phyloP scores from a whole-genome alignment of 2,888 invertebrate species.

The Conomelus anceps region DNA sequence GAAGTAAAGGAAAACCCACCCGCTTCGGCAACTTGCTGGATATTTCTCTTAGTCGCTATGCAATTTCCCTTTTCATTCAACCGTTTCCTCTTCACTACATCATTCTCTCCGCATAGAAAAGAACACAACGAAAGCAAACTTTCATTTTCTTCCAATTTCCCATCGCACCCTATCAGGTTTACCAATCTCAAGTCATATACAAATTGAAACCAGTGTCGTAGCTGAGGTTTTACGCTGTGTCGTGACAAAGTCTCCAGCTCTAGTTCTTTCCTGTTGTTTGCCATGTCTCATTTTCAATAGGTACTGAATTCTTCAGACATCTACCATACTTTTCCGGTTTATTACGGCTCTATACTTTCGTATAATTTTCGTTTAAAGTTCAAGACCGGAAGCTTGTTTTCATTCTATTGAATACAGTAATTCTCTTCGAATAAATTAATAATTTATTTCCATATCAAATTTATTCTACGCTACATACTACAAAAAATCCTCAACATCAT shows the following conservation, averaged over 20 bases:
- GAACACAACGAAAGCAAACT: not conserved
- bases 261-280: not conserved
- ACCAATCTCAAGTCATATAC: not conserved
- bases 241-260: not conserved
- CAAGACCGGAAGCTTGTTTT: not conserved
- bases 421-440: no score
- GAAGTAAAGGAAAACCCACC: not conserved
- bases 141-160: not conserved
- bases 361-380: not conserved
- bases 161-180: not conserved
- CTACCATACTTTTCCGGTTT: not conserved
- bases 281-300: not conserved
- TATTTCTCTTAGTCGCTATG: not conserved
- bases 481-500: no score
- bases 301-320: not conserved
- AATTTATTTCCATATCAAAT: no score
- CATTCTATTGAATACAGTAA: not conserved
- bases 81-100: not conserved
- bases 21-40: not conserved
- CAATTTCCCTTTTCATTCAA: not conserved
- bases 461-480: no score
- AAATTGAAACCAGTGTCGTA: not conserved
- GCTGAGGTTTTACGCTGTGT: not conserved
- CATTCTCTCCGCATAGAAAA: not conserved
- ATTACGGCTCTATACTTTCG: not conserved